These are phyloP conservation scores for Perodicticus potto DNA, from an alignment of 2,797 vertebrate genomes.

Conservation along the genomic window DNA sequence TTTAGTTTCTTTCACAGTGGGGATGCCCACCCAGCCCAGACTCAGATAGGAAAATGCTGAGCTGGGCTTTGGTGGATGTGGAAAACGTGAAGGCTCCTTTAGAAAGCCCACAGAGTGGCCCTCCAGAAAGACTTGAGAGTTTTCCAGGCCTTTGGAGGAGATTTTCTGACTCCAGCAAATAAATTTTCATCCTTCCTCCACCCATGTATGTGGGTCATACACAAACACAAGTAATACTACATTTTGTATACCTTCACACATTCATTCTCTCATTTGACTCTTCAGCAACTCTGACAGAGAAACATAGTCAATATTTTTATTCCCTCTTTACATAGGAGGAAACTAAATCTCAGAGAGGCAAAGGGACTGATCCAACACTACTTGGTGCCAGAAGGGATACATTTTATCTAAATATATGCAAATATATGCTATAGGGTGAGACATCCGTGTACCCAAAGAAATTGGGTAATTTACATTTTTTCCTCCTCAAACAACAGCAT, in stretches of 20 bases:
- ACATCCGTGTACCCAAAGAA: slow-evolving; percentile 65
- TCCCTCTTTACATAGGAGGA: slow-evolving; percentile 1
- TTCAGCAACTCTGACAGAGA: slow-evolving; percentile 16
- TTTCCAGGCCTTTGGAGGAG: background rate
- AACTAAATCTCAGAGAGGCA: slow-evolving; percentile 25
- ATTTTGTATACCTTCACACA: background rate
- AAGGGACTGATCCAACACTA: slow-evolving; percentile 6
- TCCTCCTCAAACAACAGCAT: slow-evolving; percentile 40
- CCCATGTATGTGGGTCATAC: no score
- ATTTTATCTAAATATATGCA: slow-evolving; percentile 63
- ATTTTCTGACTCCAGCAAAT: background rate
- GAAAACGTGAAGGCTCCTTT: background rate
- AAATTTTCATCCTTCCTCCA: background rate
- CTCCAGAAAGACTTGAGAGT: background rate
- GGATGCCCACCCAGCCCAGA: no score
- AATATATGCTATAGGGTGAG: slow-evolving; percentile 57
- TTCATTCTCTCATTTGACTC: slow-evolving; percentile 31
- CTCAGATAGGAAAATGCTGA: background rate
- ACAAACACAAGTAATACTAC: background rate
- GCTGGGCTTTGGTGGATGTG: background rate
- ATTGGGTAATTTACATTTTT: slow-evolving; percentile 54
- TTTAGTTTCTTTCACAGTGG: background rate
- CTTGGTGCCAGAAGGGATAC: slow-evolving; percentile 12
- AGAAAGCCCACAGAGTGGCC: background rate
- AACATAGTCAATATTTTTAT: slow-evolving; percentile 31